Percentiles rank a stretch among this genome's conserved stretches.
These are phyloP conservation scores for Neofelis nebulosa DNA, from an alignment of 2,113 vertebrate species.

Conservation along the genomic window DNA sequence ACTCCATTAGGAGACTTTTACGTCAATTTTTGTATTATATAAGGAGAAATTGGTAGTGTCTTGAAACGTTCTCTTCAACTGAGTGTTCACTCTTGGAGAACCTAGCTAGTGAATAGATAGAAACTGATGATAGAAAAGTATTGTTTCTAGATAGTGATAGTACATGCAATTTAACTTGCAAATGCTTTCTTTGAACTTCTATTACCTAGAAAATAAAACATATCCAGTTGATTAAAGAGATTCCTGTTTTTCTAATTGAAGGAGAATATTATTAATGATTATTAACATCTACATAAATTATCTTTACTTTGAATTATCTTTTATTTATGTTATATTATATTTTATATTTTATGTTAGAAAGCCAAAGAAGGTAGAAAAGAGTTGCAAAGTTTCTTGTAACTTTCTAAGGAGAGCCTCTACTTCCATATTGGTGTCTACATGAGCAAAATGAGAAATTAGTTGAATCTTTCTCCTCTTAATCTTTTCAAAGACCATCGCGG, in stretches of 20 bases:
- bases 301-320: not conserved
- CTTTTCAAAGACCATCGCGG: not conserved
- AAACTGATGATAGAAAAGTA: not conserved
- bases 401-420: not conserved
- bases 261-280: not conserved
- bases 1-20: not conserved
- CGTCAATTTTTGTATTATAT: not conserved
- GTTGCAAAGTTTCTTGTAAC: not conserved
- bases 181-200: not conserved
- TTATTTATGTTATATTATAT: not conserved
- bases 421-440: not conserved
- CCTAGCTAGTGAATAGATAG: not conserved
- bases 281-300: not conserved
- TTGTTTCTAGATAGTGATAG: not conserved
- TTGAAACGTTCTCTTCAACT: not conserved
- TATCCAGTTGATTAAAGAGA: not conserved
- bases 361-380: not conserved
- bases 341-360: not conserved
- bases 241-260: not conserved
- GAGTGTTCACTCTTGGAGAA: not conserved
- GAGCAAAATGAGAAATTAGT: not conserved
- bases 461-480: not conserved
- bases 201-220: not conserved
- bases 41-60: not conserved
- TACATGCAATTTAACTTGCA: not conserved